A percentile compares a stretch with the other conserved stretches of the same genome.
These are phyloP conservation scores for Heliothis peltigera DNA, from an alignment of 2,888 invertebrate species.

Conservation along the genomic window DNA sequence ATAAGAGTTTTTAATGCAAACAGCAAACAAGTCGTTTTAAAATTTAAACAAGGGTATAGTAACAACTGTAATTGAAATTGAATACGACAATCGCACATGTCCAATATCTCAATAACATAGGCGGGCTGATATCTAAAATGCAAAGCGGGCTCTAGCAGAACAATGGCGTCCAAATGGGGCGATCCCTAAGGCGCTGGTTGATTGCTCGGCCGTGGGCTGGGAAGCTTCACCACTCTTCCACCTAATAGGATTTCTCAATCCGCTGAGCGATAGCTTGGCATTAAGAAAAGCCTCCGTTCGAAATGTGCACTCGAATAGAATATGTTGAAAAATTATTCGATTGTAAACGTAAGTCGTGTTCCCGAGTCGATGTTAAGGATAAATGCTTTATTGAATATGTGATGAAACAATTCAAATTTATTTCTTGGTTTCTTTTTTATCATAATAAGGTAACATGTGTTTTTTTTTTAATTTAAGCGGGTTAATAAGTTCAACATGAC, in stretches of 20 bases:
- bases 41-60: background rate
- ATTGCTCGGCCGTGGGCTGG: conserved; percentile 62
- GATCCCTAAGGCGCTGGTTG: conserved; percentile 73
- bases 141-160: conserved; percentile 59
- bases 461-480: too few relatives aligned
- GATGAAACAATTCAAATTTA: background rate
- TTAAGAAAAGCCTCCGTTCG: conserved; percentile 63
- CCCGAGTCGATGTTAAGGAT: conserved; percentile 11
- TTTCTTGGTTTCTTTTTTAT: background rate
- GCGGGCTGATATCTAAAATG: conserved; percentile 42
- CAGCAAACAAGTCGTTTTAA: background rate
- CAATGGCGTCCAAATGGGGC: conserved; percentile 72
- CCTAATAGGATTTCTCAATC: conserved; percentile 74
- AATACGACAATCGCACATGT: conserved; percentile 1
- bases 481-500: too few relatives aligned
- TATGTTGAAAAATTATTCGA: conserved; percentile 57
- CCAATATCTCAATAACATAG: conserved; percentile 22
- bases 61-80: conserved; percentile 4
- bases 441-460: too few relatives aligned
- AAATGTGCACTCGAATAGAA: conserved; percentile 64
- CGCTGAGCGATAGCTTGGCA: conserved; percentile 59
- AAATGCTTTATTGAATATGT: background rate
- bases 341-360: conserved; percentile 7
- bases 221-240: conserved; percentile 45
- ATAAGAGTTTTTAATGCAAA: background rate